Evolutionary conservation across 2,888 invertebrate genomes (phyloP), one percentile per base, ranked within the genome.

Genomic region (Leptogaster cylindrica): DNA sequence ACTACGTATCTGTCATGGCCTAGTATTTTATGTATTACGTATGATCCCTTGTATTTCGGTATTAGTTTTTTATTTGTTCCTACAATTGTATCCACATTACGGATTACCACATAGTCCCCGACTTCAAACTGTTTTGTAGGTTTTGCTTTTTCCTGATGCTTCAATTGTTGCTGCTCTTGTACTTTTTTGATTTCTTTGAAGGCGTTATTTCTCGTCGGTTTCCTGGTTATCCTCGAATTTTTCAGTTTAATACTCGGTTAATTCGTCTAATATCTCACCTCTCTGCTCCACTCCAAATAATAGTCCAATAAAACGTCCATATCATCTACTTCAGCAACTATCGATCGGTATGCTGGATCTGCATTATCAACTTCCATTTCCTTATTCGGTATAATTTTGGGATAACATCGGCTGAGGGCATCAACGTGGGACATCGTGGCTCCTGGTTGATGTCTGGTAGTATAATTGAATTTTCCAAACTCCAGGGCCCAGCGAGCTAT

Each of bases 371-470:
- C n/a, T n/a, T n/a, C n/a, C n/a, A n/a, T n/a, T n/a, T n/a, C n/a
- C n/a, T n/a, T n/a, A n/a, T n/a, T n/a, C n/a, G n/a, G n/a, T n/a
- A n/a, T n/a, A n/a, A n/a, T n/a, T n/a, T n/a, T n/a, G n/a, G n/a
- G n/a, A n/a, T n/a, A n/a, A n/a, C n/a, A n/a, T n/a, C 77, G 66
- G 68, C 77, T 77, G 8, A 77, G 39, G 1, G 75, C 74, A 67
- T 77, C 77, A 0, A 69, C 74, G 70, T 78, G 77, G 20, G 58
- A 41, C 75, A 78, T 76, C 10, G 65, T 70, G 1, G 27, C 8
- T 1, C 75, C 82, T 65, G 79, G 79, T 41, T 75, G 70, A 69
- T 78, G 76, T 31, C 75, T 72, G 3, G 78, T 66, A 3, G 44
- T 68, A 44, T 75, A 75, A 69, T 76, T 72, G 25, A 71, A 78